Evolutionary conservation across 2,888 invertebrate genomes (phyloP).

Genomic region (Lathronympha strigana): DNA sequence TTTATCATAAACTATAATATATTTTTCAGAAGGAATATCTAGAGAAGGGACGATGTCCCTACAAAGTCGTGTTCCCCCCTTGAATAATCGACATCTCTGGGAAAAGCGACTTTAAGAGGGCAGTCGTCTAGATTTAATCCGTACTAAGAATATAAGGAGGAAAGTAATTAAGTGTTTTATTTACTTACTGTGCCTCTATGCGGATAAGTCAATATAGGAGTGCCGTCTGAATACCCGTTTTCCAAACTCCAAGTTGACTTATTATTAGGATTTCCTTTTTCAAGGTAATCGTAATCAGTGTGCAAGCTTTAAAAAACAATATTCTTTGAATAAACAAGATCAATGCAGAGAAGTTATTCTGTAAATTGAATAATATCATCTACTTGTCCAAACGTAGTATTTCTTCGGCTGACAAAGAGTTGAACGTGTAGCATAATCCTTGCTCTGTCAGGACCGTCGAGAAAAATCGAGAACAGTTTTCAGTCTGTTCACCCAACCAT

Average conservation of each 20-base stretch:
- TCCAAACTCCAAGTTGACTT: conserved; percentile 86
- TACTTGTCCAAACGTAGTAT: conserved; percentile 85
- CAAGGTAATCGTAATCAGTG: conserved; percentile 60
- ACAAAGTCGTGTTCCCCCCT: no score
- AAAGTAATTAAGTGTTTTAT: conserved; percentile 45
- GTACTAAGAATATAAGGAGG: no score
- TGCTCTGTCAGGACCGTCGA: conserved; percentile 87
- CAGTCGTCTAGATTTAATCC: no score
- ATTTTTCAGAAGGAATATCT: no score
- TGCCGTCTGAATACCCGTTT: conserved; percentile 81
- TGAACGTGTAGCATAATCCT: conserved; percentile 88
- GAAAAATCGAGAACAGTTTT: conserved; percentile 84
- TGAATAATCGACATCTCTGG: no score
- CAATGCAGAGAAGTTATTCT: no score
- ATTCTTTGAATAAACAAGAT: no score
- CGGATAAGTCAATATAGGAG: conserved; percentile 86
- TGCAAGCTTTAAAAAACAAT: conserved; percentile 52
- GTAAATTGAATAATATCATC: conserved; percentile 42
- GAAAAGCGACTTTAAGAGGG: no score
- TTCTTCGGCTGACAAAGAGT: conserved; percentile 85
- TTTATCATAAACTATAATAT: no score
- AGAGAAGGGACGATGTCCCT: no score
- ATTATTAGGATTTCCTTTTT: conserved; percentile 62
- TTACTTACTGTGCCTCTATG: conserved; percentile 76
- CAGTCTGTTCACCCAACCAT: conserved; percentile 79